phyloP scores from a whole-genome alignment of 2,113 vertebrate species.

The Pyrgilauda ruficollis region DNA sequence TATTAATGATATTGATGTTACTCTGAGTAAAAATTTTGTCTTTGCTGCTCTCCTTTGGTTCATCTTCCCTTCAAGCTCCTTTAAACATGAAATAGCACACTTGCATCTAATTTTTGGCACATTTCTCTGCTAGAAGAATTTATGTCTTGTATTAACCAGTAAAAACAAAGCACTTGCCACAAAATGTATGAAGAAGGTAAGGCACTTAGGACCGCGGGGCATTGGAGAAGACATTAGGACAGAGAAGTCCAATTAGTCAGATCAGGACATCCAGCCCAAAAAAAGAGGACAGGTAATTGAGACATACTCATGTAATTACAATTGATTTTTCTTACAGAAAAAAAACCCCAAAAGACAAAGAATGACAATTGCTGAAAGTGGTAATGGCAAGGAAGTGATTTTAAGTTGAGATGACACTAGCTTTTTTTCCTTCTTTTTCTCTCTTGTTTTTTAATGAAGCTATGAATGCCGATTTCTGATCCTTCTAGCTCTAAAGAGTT shows the following conservation, averaged over 20 bases:
- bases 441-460: neutral
- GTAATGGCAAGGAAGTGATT: neutral
- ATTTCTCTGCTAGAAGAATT: neutral
- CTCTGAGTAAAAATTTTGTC: neutral
- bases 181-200: neutral
- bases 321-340: slow-evolving; percentile 16
- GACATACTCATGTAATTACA: neutral
- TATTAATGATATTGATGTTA: neutral
- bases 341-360: neutral
- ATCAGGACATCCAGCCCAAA: neutral
- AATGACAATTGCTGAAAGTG: neutral
- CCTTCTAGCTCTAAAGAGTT: neutral
- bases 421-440: neutral
- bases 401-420: neutral
- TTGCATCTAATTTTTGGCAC: neutral
- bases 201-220: neutral
- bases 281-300: neutral
- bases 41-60: neutral
- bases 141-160: neutral
- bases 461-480: neutral
- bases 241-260: neutral
- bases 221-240: neutral
- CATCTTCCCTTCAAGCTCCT: neutral
- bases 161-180: neutral
- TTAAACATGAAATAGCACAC: neutral